Percentiles rank a stretch among this genome's conserved stretches.
phyloP scores from a whole-genome alignment of 2,888 invertebrate species.

The Emesis furor region DNA sequence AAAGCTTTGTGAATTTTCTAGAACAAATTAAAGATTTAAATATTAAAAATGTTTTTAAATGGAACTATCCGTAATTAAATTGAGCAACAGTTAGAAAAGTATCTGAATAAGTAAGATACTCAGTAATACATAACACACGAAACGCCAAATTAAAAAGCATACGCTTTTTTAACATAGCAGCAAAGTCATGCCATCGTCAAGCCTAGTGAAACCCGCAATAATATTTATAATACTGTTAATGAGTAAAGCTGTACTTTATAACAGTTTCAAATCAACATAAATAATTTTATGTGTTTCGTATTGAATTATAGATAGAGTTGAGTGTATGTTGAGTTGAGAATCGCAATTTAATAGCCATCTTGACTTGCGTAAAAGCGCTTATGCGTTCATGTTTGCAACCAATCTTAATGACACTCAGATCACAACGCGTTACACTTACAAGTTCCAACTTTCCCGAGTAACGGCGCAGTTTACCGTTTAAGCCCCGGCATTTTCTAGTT shows the following conservation, averaged over 20 bases:
- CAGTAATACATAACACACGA: no score
- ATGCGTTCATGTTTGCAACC: conserved; percentile 55
- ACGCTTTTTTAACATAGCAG: no score
- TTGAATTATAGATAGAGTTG: not conserved
- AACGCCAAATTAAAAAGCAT: no score
- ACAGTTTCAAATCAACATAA: not conserved
- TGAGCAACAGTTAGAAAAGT: no score
- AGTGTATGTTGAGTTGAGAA: not conserved
- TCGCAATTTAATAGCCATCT: conserved; percentile 10
- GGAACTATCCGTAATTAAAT: no score
- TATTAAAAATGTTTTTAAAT: no score
- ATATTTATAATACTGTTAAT: not conserved
- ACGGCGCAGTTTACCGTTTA: conserved; percentile 85
- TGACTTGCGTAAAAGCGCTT: conserved; percentile 6
- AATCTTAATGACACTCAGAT: conserved; percentile 76
- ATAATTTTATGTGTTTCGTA: not conserved
- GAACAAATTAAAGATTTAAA: no score
- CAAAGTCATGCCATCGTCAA: not conserved
- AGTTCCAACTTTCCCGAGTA: conserved; percentile 78
- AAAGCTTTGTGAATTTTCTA: no score
- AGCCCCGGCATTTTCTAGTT: conserved; percentile 80
- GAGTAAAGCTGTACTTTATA: not conserved
- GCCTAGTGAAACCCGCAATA: not conserved
- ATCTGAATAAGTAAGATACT: no score
- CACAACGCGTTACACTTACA: conserved; percentile 79